Conservation (phyloP, 2,797 vertebrate genomes). For the Podarcis siculus region DNA sequence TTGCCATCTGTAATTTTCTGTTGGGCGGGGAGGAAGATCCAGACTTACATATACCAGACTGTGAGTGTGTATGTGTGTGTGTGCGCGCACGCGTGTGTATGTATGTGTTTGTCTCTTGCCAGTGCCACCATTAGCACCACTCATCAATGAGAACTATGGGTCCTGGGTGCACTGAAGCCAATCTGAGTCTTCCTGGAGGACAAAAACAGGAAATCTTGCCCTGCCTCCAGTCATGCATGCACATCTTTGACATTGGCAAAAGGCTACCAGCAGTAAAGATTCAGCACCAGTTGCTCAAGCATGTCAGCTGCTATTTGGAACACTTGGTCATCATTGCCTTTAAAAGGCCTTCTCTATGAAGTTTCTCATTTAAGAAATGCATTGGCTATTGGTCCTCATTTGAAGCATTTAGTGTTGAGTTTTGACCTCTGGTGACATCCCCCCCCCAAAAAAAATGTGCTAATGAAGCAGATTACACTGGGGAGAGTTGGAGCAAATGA, state of each 20-base stretch:
- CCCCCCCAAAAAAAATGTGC: not conserved
- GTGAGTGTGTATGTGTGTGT: not conserved
- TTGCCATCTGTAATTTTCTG: not conserved
- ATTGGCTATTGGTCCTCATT: not conserved
- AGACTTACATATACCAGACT: not conserved
- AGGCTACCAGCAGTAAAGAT: not conserved
- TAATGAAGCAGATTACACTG: not conserved
- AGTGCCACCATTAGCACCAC: not conserved
- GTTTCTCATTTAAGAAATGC: not conserved
- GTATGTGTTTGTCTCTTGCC: not conserved
- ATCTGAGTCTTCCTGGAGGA: not conserved
- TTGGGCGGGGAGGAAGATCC: not conserved
- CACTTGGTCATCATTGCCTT: not conserved
- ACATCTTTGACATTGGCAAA: not conserved
- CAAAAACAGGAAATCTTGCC: not conserved
- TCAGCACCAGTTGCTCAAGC: not conserved
- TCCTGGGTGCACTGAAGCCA: not conserved
- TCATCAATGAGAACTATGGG: not conserved
- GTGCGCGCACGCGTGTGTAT: accelerated
- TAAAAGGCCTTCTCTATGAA: not conserved
- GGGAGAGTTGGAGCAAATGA: not conserved
- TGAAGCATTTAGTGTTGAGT: not conserved
- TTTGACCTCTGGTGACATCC: not conserved
- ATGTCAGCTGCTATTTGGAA: not conserved
- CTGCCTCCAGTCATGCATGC: not conserved